Conservation (phyloP, 2,113 vertebrate species). For the Odobenus rosmarus region DNA sequence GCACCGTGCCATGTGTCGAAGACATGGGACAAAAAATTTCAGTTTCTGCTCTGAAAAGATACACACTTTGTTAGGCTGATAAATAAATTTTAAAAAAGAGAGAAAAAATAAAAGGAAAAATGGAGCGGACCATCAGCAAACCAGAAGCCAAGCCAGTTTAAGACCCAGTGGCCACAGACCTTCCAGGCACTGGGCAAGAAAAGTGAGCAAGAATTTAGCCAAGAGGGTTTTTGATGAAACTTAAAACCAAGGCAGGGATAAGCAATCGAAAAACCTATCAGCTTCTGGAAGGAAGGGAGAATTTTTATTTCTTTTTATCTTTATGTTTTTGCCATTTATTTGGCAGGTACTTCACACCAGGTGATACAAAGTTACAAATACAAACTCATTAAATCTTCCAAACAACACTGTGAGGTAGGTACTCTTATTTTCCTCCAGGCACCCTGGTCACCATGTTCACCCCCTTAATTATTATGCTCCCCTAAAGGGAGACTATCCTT, state of each 20-base stretch:
- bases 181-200: neutral
- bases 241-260: neutral
- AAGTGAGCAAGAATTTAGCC: neutral
- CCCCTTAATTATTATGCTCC: too few relatives aligned
- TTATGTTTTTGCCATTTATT: neutral
- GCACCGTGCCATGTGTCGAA: neutral
- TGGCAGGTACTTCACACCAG: neutral
- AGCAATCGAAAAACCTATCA: neutral
- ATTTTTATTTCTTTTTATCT: neutral
- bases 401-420: neutral
- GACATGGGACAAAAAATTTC: neutral
- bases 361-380: neutral
- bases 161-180: neutral
- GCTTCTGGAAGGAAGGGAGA: neutral
- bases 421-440: neutral
- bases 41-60: neutral
- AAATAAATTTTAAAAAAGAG: neutral
- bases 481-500: neutral
- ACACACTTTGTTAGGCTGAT: accelerated
- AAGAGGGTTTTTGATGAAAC: neutral
- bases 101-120: neutral
- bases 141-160: neutral
- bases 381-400: neutral
- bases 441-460: neutral
- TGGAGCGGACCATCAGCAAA: neutral